Evolutionary conservation across 1,140 invertebrate genomes (phyloP), one percentile per base, ranked within the genome.

Genomic region (Colletes latitarsis): DNA sequence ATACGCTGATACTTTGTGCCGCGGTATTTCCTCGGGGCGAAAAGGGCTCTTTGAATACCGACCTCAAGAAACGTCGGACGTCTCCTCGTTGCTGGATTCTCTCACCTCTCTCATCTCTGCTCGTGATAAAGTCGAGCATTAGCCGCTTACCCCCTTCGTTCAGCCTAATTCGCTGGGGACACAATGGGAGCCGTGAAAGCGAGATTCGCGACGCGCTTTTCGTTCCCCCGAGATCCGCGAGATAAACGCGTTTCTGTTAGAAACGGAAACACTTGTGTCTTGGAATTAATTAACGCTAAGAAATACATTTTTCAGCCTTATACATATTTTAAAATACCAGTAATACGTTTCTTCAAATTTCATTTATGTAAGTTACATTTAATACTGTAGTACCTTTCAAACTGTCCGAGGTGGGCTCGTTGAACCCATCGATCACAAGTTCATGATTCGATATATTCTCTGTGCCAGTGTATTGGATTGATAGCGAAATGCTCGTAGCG

Each of bases 31-130:
- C 52, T 21, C 64, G 43, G 53, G 64, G 64, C 64, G 64, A 55
- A 84, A 82, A 77, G 82, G 73, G 73, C 80, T 82, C 74, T 85
- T 82, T 85, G 72, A 84, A 77, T 81, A 58, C 67, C 72, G 46
- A 67, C 82, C 19, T 81, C 55, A 60, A 68, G 73, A 58, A 81
- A 80, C 49, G 68, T 84, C 70, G 39, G 12, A 41, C 6, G 58
- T 19, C 67, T 30, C 43, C 81, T 82, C 66, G 17, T 76, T 49
- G 39, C 49, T 55, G 58, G 30, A 62, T 17, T 66, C 67, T 49
- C 58, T n/a, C n/a, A n/a, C n/a, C 74, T 41, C 62, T 68, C 46
- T 49, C 68, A 41, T 21, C 73, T 69, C 81, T 60, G 60, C 30
- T 52, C 39, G n/a, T 64, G 68, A 81, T 83, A 81, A 85, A 81